These are phyloP conservation scores for Crotalus horridus DNA, from an alignment of 2,113 vertebrate genomes.

Conservation along the genomic window DNA sequence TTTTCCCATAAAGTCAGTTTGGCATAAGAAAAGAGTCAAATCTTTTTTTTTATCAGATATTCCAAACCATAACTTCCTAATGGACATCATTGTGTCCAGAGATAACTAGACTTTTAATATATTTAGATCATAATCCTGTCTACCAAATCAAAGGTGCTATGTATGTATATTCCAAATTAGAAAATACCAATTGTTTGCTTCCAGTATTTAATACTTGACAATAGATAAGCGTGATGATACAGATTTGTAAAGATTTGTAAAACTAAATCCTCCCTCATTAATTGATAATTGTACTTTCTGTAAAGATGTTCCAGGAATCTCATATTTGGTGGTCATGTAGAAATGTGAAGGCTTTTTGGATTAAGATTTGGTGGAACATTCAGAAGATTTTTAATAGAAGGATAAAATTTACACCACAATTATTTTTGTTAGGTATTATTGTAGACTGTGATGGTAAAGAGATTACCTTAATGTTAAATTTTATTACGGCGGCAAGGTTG, in stretches of 20 bases:
- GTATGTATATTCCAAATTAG: neutral
- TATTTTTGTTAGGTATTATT: too few relatives aligned
- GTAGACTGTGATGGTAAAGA: too few relatives aligned
- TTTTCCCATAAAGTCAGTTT: neutral
- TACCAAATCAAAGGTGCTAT: neutral
- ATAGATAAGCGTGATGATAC: neutral
- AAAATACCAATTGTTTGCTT: neutral
- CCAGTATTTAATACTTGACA: neutral
- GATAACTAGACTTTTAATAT: neutral
- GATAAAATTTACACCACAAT: too few relatives aligned
- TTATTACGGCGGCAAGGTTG: too few relatives aligned
- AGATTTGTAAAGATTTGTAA: neutral
- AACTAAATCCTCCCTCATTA: neutral
- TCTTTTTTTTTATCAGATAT: neutral
- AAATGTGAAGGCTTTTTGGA: too few relatives aligned
- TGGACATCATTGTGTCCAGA: neutral
- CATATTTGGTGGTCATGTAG: too few relatives aligned
- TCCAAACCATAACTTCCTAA: neutral
- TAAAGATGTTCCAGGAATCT: too few relatives aligned
- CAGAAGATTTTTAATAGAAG: too few relatives aligned
- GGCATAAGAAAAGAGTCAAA: neutral
- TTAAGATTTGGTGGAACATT: too few relatives aligned
- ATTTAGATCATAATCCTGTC: neutral
- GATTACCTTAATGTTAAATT: too few relatives aligned
- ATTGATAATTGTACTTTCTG: neutral